Base-by-base conservation (phyloP, 2,888 invertebrate species). In the Zaprionus bogoriensis region DNA sequence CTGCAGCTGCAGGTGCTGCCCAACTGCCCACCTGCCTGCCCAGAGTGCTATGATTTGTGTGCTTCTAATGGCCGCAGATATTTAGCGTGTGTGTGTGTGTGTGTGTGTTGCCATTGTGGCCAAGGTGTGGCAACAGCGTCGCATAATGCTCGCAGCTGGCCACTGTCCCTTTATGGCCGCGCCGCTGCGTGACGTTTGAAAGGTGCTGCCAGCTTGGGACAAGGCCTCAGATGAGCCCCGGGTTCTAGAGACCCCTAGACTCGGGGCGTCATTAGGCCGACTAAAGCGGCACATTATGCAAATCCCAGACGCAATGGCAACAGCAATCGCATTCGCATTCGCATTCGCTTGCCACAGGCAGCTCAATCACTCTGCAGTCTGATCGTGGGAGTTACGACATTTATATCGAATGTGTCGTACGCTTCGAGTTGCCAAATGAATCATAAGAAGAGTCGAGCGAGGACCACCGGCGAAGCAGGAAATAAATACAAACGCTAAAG, bases 401-500 rank as follows among this genome's bases (percentile, higher is more conserved):
- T 80, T 82, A 85, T 80, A 87, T 87, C 68, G 79, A 87, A 87
- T 80, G 17, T 36, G 87, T 85, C 80, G 74, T 71, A 74, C 50
- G 77, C 67, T 71, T 71, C 71, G 68, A 87, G 87, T 81, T 87
- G 87, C 70, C 78, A 80, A 82, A 87, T 82, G 82, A 86, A 87
- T 87, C 88, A 82, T 87, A 70, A 64, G 61, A 46, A 66, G n/a
- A 36, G 9, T n/a, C n/a, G n/a, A n/a, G 27, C 27, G 5, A 61
- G 59, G 79, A 79, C 79, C 80, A 80, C 80, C 87, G 63, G 62
- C 66, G 87, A n/a, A 86, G 87, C 88, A 87, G 88, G 88, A 82
- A 86, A 86, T 82, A 81, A 73, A 77, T 3, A 55, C 58, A 69
- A 63, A n/a, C n/a, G n/a, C n/a, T n/a, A n/a, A n/a, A n/a, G n/a